Base-by-base conservation (phyloP, 2,888 invertebrate species). In the Habroteleia sp. region DNA sequence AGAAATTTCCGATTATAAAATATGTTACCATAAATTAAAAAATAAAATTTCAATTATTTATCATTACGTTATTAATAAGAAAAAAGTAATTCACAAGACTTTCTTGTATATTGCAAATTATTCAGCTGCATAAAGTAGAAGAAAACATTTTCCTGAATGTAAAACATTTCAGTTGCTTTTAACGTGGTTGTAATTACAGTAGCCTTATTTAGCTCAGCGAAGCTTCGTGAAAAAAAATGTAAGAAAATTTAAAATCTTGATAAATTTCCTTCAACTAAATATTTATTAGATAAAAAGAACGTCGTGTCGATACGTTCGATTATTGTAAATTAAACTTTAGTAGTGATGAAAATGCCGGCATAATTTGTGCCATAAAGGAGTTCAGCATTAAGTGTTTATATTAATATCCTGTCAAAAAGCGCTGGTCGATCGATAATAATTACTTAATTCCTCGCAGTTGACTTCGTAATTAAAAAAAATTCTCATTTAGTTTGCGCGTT, bases 221-320 rank as follows among this genome's bases (percentile, higher is more conserved):
- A 23, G 39, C 17, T 54, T 39, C 27, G 39, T 39, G 39, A 54
- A 60, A 37, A 62, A 62, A 58, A 44, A 56, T 29, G 56, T 44
- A 60, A 60, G 60, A 33, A 60, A 60, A 60, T 27, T 44, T 16
- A 60, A 62, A 62, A 39, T 62, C 48, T 62, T 39, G 48, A 23
- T n/a, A n/a, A n/a, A 39, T 58, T 20, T 46, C 17, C 8, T 37
- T 10, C 16, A n/a, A 11, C 27, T 7, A 44, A 46, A 11, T 46
- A 16, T 60, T 60, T 60, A 60, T 60, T 10, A 41, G 14, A 60
- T 35, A 35, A 29, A 56, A 56, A 31, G 29, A 42, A 2, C 11
- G 39, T 31, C 2, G 8, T 11, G 14, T 52, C 54, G 29, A 29
- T 54, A 8, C 6, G 13, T 10, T 13, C 41, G 39, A 54, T 17